Conservation (phyloP, 2,888 invertebrate species). For the Lordiphosa andalusiaca region DNA sequence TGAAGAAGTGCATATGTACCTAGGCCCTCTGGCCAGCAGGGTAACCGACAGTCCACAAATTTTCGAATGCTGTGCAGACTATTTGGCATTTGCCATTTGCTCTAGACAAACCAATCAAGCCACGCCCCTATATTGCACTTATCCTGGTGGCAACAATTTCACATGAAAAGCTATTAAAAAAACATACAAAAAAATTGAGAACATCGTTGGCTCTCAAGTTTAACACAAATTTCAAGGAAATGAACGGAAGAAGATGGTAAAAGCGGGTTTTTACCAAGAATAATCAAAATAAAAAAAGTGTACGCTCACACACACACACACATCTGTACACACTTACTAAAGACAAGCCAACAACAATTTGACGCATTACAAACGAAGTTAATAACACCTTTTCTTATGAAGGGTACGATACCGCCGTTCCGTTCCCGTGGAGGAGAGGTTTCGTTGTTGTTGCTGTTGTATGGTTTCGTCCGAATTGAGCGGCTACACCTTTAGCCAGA, state of each 20-base stretch:
- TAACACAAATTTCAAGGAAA: conserved; percentile 71
- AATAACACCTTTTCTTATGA: conserved; percentile 73
- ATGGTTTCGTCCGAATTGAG: conserved; percentile 45
- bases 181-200: conserved; percentile 28
- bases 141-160: conserved; percentile 58
- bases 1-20: no score
- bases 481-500: conserved; percentile 40
- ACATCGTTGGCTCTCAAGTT: conserved; percentile 48
- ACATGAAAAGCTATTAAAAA: conserved; percentile 70
- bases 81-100: conserved; percentile 42
- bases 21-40: no score
- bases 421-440: not conserved
- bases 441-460: conserved; percentile 25
- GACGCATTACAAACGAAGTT: conserved; percentile 60
- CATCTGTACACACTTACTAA: conserved; percentile 8
- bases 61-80: conserved; percentile 31
- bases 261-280: conserved; percentile 70
- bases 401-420: conserved; percentile 53
- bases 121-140: conserved; percentile 57
- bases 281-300: conserved; percentile 60
- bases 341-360: conserved; percentile 45
- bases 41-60: not conserved
- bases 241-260: conserved; percentile 73
- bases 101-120: conserved; percentile 52
- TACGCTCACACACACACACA: conserved; percentile 33